Evolutionary conservation across 2,888 invertebrate species (phyloP).

Genomic region (Ypsolopha sequella): DNA sequence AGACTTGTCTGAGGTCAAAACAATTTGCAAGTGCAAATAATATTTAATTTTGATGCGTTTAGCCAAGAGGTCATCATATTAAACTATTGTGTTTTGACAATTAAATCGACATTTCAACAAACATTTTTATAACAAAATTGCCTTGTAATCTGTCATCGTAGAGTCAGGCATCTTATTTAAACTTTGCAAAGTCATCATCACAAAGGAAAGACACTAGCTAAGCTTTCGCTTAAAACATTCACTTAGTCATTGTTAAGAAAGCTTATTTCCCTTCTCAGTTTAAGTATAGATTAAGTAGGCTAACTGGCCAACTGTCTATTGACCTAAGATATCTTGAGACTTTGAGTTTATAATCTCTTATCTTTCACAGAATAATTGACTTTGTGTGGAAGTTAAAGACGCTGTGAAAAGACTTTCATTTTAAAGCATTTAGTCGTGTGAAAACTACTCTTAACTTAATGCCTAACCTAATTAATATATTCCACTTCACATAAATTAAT

Average conservation of each 20-base stretch:
- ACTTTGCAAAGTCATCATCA: too few relatives aligned
- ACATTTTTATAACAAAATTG: too few relatives aligned
- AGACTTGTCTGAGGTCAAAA: conserved; percentile 1
- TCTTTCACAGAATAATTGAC: too few relatives aligned
- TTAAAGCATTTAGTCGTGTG: too few relatives aligned
- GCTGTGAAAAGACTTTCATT: too few relatives aligned
- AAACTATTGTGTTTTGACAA: neutral
- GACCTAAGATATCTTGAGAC: neutral
- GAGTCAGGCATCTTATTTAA: too few relatives aligned
- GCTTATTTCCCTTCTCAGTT: neutral
- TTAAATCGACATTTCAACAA: neutral
- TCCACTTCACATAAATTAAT: too few relatives aligned
- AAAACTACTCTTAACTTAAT: too few relatives aligned
- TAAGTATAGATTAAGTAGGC: conserved; percentile 6
- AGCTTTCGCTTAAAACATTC: conserved; percentile 2
- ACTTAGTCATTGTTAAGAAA: conserved; percentile 1
- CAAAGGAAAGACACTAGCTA: neutral
- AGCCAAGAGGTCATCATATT: neutral
- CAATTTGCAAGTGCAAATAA: neutral
- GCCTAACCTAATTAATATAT: too few relatives aligned
- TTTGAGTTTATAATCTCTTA: neutral
- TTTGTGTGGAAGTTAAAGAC: too few relatives aligned
- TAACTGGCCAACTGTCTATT: conserved; percentile 6
- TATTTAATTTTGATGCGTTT: neutral
- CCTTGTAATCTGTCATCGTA: too few relatives aligned